Base-by-base conservation (phyloP, 2,113 vertebrate species). In the Platichthys flesus region DNA sequence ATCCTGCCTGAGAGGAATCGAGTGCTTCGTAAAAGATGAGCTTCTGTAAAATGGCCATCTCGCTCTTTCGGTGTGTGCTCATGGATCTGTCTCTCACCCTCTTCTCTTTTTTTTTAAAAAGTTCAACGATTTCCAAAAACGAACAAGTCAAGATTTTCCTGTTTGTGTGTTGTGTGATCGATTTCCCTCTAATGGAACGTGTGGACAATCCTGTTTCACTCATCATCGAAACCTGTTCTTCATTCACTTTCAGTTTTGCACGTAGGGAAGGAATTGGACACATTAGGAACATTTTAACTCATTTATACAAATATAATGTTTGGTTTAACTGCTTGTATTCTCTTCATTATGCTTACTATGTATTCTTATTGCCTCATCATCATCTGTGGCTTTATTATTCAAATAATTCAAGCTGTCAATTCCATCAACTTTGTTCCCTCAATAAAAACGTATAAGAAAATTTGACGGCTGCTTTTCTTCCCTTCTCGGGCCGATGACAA, bases 1-100 rank as follows among this genome's bases (percentile, higher is more conserved):
- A 90, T 90, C 89, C 86, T 90, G 90, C 60, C 91, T 90, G 88
- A 89, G 83, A 83, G 81, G 64, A 90, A 89, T 74, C 4, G 82
- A 82, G 81, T 77, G 83, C 72, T 88, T 67, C 61, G 56, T 74
- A 85, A 78, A 85, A 78, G 74, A 80, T 85, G 81, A 60, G 66
- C 70, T 79, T 81, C 78, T 79, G 68, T 81, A 65, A 76, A 81
- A 82, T 71, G 73, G 54, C 58, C 71, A 81, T 86, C 56, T 85
- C 57, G 35, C 5, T 31, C 31, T 31, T 31, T 31, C 6, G 31
- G 31, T 5, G 3, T 24, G 28, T 28, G 28, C 28, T 67, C 5
- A n/a, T 71, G 28, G 23, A 24, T 37, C 64, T 57, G 15, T 5
- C 7, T 63, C 26, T 68, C 55, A 45, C 37, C 45, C 23, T 35